Evolutionary conservation across 2,888 invertebrate species (phyloP).

Genomic region (Vanessa cardui): DNA sequence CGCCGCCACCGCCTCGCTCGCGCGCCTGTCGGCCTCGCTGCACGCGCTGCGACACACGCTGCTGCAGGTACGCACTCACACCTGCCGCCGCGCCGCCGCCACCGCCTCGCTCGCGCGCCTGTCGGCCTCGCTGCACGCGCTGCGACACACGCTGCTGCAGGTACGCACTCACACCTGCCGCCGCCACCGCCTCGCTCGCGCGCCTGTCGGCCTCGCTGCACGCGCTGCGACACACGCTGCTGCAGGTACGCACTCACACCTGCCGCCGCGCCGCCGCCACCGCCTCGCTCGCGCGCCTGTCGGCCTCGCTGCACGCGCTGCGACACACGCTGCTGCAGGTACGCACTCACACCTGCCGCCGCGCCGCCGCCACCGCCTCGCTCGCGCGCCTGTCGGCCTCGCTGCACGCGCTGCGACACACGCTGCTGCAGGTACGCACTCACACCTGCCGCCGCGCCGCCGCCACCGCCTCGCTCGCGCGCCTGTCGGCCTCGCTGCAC

Average conservation of each 20-base stretch:
- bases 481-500: conserved; percentile 90
- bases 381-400: conserved; percentile 82
- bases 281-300: conserved; percentile 91
- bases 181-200: too few relatives aligned
- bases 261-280: conserved; percentile 91
- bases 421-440: too few relatives aligned
- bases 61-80: too few relatives aligned
- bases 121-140: conserved; percentile 89
- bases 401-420: conserved; percentile 89
- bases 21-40: too few relatives aligned
- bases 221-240: conserved; percentile 89
- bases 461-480: conserved; percentile 90
- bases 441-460: conserved; percentile 92
- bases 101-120: conserved; percentile 92
- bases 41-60: conserved; percentile 89
- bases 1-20: too few relatives aligned
- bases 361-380: too few relatives aligned
- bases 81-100: conserved; percentile 91
- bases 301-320: conserved; percentile 90
- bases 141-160: conserved; percentile 92
- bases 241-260: too few relatives aligned
- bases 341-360: conserved; percentile 69
- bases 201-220: conserved; percentile 90
- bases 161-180: conserved; percentile 79
- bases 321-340: conserved; percentile 93